Base-by-base conservation (phyloP, 2,797 vertebrate species). In the Sebastes kiyomatsui region DNA sequence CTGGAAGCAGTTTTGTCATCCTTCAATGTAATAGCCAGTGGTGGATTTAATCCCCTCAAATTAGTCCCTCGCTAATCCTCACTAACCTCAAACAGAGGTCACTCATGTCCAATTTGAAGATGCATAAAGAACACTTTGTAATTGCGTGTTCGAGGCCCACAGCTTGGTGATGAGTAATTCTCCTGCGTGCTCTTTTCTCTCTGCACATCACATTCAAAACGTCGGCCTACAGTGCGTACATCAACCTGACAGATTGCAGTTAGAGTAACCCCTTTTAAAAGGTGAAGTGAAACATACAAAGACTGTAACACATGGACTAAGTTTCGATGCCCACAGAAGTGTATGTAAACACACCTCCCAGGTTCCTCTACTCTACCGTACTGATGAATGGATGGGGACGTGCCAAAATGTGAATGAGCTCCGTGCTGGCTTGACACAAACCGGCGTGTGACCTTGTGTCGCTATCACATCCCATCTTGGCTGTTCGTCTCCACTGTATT, bases 41-140 rank as follows among this genome's bases (percentile, higher is more conserved):
- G 81, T 93, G 87, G 93, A 90, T 93, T 95, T 95, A 96, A 95
- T 95, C 92, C 92, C 87, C 75, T 92, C 87, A 95, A 94, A 95
- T 95, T 93, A 95, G 93, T 95, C 91, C 90, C 84, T 85, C 66
- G 81, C 90, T 95, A 95, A 95, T 95, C 94, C 92, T 85, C 83
- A 62, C 91, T 94, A 93, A 94, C 92, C 91, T 93, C 91, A 92
- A 81, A 86, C 90, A 90, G 92, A 94, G 95, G 94, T 95, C 94
- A 93, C 78, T 84, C 86, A 54, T 84, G 89, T 94, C 87, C 90
- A 89, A 80, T 90, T 94, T 93, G 79, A 90, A 93, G 88, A 91
- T 92, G 86, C 87, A 88, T 88, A 92, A 90, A 90, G 75, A 88
- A 81, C 85, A 82, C 76, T 90, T 85, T 87, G 81, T 89, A 90